phyloP scores from a whole-genome alignment of 2,797 vertebrate species.

The Mycteria americana region DNA sequence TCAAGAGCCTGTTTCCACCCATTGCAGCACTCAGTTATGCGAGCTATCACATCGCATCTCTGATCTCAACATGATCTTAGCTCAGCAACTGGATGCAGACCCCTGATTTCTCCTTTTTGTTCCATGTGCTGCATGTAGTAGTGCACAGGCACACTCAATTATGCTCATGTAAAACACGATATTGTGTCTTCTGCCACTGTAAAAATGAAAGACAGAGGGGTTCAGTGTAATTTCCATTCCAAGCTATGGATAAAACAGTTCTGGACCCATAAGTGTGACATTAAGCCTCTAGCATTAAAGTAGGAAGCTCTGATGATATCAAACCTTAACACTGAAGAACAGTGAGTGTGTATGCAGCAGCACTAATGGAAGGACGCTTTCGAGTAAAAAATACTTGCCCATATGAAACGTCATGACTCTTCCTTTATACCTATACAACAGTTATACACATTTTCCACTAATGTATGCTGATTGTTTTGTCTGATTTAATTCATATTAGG shows the following conservation, averaged over 20 bases:
- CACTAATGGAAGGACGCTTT: background rate
- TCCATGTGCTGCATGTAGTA: background rate
- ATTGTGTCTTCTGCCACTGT: background rate
- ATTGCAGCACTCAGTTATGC: background rate
- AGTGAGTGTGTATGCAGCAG: background rate
- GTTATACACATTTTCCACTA: background rate
- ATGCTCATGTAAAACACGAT: background rate
- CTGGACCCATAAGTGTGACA: background rate
- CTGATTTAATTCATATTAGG: background rate
- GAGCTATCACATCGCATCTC: background rate
- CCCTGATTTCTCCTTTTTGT: background rate
- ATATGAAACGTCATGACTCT: background rate
- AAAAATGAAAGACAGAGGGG: background rate
- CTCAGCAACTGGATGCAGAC: background rate
- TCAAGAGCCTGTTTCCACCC: background rate
- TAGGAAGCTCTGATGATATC: background rate
- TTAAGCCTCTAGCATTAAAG: background rate
- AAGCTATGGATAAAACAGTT: background rate
- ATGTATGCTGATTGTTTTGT: background rate
- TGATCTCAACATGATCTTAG: background rate
- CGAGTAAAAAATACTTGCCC: background rate
- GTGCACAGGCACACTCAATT: background rate
- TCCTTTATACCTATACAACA: background rate
- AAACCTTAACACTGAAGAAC: background rate
- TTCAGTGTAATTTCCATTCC: background rate